A percentile compares a stretch with the other conserved stretches of the same genome.
These are phyloP conservation scores for Barbus barbus DNA, from an alignment of 2,113 vertebrate genomes.

Conservation along the genomic window DNA sequence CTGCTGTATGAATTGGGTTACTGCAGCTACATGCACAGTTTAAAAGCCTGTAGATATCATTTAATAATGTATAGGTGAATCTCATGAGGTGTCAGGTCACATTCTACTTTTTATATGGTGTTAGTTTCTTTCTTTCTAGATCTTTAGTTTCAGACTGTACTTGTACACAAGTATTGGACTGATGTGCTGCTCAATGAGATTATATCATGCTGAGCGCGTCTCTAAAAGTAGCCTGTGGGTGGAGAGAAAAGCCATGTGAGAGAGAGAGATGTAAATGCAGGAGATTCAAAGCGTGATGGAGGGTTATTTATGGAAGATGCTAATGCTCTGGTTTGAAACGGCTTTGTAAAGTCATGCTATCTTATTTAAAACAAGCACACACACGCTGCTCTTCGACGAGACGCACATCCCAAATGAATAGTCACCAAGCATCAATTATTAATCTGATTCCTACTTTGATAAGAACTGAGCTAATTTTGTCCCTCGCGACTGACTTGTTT, in stretches of 20 bases:
- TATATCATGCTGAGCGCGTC: neutral
- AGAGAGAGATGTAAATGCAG: constrained; percentile 15
- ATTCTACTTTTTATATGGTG: neutral
- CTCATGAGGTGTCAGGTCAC: neutral
- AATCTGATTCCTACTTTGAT: constrained; percentile 14
- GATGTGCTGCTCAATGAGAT: neutral
- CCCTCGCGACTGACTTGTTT: constrained; percentile 2
- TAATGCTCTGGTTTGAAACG: neutral
- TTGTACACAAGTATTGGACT: no score
- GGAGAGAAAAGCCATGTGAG: neutral
- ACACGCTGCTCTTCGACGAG: neutral
- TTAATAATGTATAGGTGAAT: neutral
- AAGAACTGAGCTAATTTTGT: neutral
- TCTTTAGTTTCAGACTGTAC: no score
- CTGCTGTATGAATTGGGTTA: constrained; percentile 40
- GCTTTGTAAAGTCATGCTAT: neutral
- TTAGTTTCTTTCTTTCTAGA: no score
- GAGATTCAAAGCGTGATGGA: neutral
- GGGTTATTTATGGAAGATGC: constrained; percentile 36
- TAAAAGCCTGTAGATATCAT: neutral
- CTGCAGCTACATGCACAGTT: neutral
- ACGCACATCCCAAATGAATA: neutral
- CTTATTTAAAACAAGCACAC: neutral
- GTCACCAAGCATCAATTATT: constrained; percentile 25
- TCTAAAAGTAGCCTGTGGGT: neutral